Evolutionary conservation across 2,113 vertebrate genomes (phyloP).

Genomic region (Barnardius zonarius): DNA sequence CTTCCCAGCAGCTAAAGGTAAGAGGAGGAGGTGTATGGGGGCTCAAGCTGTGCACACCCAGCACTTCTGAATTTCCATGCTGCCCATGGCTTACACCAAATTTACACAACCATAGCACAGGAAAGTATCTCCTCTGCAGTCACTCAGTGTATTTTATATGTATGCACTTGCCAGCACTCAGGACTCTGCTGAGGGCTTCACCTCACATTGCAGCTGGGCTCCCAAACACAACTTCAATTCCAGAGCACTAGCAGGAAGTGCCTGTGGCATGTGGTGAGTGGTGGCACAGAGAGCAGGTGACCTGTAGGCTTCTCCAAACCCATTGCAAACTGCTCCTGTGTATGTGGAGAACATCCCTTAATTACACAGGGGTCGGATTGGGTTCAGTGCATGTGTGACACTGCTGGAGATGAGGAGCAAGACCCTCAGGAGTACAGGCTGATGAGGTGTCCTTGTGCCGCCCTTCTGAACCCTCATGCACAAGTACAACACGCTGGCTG

Average conservation of each 20-base stretch:
- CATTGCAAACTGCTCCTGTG: background rate
- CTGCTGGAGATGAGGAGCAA: background rate
- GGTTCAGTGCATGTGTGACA: background rate
- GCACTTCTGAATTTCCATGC: background rate
- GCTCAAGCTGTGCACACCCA: background rate
- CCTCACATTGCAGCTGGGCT: background rate
- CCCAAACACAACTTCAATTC: background rate
- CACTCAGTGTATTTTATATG: background rate
- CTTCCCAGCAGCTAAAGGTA: background rate
- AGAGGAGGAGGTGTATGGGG: background rate
- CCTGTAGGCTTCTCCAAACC: background rate
- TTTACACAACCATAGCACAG: background rate
- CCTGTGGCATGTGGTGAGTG: background rate
- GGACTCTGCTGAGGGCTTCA: background rate
- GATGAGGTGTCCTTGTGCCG: background rate
- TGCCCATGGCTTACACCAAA: background rate
- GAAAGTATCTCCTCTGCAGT: background rate
- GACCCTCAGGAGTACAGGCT: background rate
- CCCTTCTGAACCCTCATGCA: background rate
- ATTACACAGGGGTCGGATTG: background rate
- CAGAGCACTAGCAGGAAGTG: background rate
- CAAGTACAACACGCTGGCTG: background rate
- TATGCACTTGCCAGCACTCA: background rate
- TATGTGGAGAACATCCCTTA: background rate
- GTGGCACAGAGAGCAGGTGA: background rate